Conservation (phyloP, 2,113 vertebrate genomes). For the Patagioenas fasciata region DNA sequence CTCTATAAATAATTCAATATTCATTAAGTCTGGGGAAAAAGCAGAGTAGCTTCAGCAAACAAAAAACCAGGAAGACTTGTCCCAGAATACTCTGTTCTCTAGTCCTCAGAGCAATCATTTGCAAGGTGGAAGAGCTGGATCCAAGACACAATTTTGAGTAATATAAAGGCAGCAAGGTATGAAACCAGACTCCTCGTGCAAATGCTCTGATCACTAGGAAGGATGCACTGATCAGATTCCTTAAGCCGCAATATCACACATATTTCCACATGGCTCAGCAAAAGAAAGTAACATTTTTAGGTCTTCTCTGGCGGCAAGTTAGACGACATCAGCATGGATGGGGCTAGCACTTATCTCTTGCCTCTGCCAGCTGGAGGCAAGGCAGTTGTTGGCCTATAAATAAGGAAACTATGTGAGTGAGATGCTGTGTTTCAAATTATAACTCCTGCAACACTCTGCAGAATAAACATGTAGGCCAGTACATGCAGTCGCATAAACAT, state of each 20-base stretch:
- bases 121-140: background rate
- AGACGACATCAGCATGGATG: background rate
- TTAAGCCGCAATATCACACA: fast-evolving
- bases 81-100: background rate
- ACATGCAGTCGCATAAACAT: background rate
- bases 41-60: background rate
- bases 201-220: background rate
- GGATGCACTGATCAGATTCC: background rate
- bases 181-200: background rate
- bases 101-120: background rate
- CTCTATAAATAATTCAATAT: conserved; percentile 34
- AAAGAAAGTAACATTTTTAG: background rate
- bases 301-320: background rate
- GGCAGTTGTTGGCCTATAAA: background rate
- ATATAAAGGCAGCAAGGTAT: background rate
- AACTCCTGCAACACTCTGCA: background rate
- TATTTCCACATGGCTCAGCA: background rate
- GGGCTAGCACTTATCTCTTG: background rate
- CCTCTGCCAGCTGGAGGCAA: background rate
- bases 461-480: background rate
- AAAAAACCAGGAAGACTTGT: background rate
- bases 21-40: conserved; percentile 1
- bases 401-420: background rate
- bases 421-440: background rate
- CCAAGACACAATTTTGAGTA: background rate